Evolutionary conservation across 2,888 invertebrate species (phyloP).

Genomic region (Isotomurus palustris): DNA sequence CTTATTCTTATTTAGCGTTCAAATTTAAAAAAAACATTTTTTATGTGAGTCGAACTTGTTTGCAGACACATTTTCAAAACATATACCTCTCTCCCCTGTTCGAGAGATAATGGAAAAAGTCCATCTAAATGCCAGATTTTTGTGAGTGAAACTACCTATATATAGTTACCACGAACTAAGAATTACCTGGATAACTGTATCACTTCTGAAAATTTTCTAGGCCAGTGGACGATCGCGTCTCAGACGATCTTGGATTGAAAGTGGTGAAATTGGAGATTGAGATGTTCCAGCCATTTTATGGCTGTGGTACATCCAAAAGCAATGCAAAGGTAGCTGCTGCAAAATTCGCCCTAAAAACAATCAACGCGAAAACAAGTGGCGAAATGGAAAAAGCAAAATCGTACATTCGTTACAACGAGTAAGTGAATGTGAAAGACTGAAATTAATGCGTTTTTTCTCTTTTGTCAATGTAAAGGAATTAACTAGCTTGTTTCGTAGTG

Average conservation of each 20-base stretch:
- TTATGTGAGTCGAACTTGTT: conserved; percentile 3
- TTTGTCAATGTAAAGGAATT: too few relatives aligned
- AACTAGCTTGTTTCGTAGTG: too few relatives aligned
- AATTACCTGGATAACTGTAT: conserved; percentile 6
- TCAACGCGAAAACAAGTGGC: too few relatives aligned
- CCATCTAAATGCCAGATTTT: conserved; percentile 68
- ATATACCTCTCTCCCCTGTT: conserved; percentile 87
- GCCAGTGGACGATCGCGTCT: too few relatives aligned
- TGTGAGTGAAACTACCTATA: conserved; percentile 55
- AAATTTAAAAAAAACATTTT: not conserved
- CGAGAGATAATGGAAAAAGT: conserved; percentile 76
- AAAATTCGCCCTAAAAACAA: conserved; percentile 24
- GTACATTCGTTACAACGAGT: too few relatives aligned
- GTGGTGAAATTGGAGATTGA: not conserved
- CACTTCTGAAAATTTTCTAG: not conserved
- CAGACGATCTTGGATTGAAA: not conserved
- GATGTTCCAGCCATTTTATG: conserved; percentile 5
- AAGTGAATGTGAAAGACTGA: too few relatives aligned
- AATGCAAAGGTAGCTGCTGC: conserved; percentile 34
- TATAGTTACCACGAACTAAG: not conserved
- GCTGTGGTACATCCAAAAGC: conserved; percentile 24
- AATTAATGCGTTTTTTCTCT: too few relatives aligned
- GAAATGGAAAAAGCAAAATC: too few relatives aligned
- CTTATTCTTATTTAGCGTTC: conserved; percentile 1
- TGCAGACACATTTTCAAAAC: conserved; percentile 66